Percentiles rank a stretch among this genome's conserved stretches.
phyloP scores from a whole-genome alignment of 37 sponge, comb jelly and placozoan species.

The Tethya wilhelma region DNA sequence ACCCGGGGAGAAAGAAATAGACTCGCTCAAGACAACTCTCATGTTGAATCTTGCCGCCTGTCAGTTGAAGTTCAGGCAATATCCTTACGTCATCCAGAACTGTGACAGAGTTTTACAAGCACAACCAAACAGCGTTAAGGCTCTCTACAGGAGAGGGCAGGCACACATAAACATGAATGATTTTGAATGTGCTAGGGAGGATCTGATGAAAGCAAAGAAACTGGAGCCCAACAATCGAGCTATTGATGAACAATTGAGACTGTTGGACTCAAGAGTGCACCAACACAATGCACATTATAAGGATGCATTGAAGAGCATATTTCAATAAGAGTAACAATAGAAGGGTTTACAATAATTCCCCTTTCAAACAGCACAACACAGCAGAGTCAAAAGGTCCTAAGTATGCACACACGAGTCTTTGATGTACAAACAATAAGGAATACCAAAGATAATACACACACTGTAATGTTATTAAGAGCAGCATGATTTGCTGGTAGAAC shows the following conservation, averaged over 20 bases:
- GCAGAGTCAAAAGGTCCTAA: not conserved
- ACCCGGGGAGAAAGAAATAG: constrained; percentile 10
- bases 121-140: constrained; percentile 47
- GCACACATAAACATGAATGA: constrained; percentile 46
- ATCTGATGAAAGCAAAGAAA: constrained; percentile 23
- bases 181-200: constrained; percentile 50
- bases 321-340: constrained; percentile 5
- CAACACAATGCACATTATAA: constrained; percentile 10
- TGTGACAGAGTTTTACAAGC: constrained; percentile 50
- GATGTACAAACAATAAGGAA: not conserved
- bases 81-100: constrained; percentile 34
- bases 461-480: not conserved
- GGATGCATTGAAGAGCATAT: constrained; percentile 54
- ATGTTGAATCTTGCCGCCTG: constrained; percentile 72
- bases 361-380: not conserved
- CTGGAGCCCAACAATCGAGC: constrained; percentile 47
- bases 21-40: constrained; percentile 5
- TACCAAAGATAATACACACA: not conserved
- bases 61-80: constrained; percentile 61
- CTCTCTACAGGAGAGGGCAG: constrained; percentile 57
- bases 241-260: constrained; percentile 28
- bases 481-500: constrained; percentile 1
- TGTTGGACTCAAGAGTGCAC: not conserved
- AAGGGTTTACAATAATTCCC: not conserved
- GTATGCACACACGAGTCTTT: not conserved